Evolutionary conservation across 2,113 vertebrate genomes (phyloP).

Genomic region (Falcunculus frontatus): DNA sequence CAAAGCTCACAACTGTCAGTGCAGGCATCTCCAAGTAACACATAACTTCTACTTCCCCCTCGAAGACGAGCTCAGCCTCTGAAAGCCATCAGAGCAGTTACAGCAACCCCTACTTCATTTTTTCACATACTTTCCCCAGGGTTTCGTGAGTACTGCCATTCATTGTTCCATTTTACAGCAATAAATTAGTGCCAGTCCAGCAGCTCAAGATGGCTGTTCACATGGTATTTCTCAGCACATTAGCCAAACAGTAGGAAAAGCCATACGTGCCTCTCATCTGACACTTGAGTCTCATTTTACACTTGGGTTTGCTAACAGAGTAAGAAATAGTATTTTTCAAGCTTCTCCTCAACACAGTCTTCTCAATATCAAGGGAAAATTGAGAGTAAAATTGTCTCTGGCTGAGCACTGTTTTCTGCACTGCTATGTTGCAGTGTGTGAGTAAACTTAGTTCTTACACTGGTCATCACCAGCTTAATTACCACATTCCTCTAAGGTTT

Average conservation of each 20-base stretch:
- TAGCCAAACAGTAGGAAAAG: neutral
- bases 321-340: neutral
- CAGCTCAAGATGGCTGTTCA: neutral
- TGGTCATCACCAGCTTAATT: conserved; percentile 16
- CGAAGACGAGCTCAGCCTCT: neutral
- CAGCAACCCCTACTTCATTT: neutral
- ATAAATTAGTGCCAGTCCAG: neutral
- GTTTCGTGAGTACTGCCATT: neutral
- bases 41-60: neutral
- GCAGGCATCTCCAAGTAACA: neutral
- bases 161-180: neutral
- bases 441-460: conserved; percentile 9
- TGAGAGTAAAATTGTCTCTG: conserved; percentile 61
- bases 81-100: neutral
- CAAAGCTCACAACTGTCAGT: neutral
- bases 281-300: neutral
- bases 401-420: conserved; percentile 54
- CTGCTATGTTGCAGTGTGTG: conserved; percentile 25
- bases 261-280: neutral
- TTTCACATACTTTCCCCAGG: neutral
- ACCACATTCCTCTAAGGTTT: neutral
- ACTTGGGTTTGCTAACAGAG: neutral
- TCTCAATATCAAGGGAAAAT: neutral
- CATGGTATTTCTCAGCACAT: neutral
- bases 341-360: neutral